These are phyloP conservation scores for Pammene aurita DNA, from an alignment of 2,888 invertebrate genomes.

Conservation along the genomic window DNA sequence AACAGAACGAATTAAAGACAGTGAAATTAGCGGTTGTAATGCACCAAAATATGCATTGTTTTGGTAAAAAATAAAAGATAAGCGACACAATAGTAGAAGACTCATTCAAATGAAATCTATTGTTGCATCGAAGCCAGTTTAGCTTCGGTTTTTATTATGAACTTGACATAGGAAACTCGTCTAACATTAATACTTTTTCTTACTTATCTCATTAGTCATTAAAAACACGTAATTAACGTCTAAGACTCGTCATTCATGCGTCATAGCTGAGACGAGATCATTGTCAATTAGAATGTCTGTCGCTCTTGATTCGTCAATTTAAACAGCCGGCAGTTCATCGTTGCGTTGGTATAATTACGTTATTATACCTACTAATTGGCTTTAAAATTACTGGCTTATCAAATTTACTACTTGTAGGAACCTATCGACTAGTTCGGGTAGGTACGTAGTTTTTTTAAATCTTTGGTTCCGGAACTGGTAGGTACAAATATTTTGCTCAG, in stretches of 20 bases:
- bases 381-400: no score
- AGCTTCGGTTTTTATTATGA: slow-evolving; percentile 56
- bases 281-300: slow-evolving; percentile 15
- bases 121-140: slow-evolving; percentile 50
- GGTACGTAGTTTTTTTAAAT: no score
- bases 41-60: slow-evolving; percentile 58
- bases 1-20: slow-evolving; percentile 58
- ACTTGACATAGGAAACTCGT: slow-evolving; percentile 59
- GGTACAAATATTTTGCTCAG: no score
- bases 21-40: slow-evolving; percentile 54
- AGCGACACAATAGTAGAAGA: slow-evolving; percentile 59
- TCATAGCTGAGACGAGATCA: slow-evolving; percentile 5
- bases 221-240: slow-evolving; percentile 22
- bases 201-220: slow-evolving; percentile 9
- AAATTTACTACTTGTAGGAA: no score
- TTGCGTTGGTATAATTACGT: background rate
- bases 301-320: background rate
- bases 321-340: background rate
- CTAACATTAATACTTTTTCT: slow-evolving; percentile 21
- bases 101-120: slow-evolving; percentile 54
- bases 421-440: no score
- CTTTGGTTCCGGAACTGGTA: no score
- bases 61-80: slow-evolving; percentile 52
- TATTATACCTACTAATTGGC: background rate
- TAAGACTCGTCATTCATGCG: slow-evolving; percentile 1